phyloP scores from a whole-genome alignment of 2,113 vertebrate species.

The Pontoporia blainvillei region DNA sequence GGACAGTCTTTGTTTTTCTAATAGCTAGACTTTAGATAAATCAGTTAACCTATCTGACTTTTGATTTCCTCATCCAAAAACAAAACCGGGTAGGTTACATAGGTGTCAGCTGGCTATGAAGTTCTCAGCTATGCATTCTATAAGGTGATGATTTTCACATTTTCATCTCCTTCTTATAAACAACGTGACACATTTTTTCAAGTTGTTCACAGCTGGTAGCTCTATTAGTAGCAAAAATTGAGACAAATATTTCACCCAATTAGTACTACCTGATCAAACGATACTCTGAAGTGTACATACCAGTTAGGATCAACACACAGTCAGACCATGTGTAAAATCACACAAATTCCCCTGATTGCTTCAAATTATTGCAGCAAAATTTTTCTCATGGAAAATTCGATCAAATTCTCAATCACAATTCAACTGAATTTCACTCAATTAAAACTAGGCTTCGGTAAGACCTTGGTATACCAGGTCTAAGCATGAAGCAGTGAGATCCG shows the following conservation, averaged over 20 bases:
- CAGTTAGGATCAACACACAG: neutral
- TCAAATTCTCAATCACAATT: neutral
- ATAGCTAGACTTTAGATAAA: neutral
- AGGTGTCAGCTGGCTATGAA: neutral
- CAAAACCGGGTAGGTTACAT: neutral
- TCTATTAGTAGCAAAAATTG: neutral
- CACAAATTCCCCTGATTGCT: neutral
- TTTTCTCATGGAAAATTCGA: conserved; percentile 1
- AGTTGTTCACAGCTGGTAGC: neutral
- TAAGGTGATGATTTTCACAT: neutral
- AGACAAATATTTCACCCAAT: neutral
- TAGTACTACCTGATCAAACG: neutral
- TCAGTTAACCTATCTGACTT: neutral
- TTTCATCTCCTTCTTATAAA: neutral
- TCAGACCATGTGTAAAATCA: neutral
- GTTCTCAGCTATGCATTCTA: neutral
- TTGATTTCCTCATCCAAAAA: neutral
- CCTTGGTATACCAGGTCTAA: neutral
- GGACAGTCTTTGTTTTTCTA: neutral
- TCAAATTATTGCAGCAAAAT: neutral
- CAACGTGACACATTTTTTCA: neutral
- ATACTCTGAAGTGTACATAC: neutral
- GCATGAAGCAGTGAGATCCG: neutral
- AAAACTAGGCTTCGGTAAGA: neutral
- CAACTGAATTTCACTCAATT: neutral